Evolutionary conservation across 2,888 invertebrate species (phyloP).

Genomic region (Sinhomidia bicolor): DNA sequence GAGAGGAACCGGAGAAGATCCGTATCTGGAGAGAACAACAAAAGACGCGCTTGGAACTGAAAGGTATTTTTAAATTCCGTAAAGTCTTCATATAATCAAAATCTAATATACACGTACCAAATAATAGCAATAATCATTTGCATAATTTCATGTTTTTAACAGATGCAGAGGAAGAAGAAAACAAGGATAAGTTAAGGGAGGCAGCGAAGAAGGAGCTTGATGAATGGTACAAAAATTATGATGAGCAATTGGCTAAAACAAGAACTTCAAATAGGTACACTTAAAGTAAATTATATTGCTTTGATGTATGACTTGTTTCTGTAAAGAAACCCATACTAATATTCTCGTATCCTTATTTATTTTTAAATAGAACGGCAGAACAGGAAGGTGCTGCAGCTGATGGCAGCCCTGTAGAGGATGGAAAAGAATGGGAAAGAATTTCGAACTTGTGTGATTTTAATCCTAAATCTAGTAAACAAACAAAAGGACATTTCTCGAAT

Average conservation of each 20-base stretch:
- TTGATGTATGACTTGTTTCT: neutral
- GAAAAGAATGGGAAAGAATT: slow-evolving; percentile 98
- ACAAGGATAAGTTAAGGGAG: slow-evolving; percentile 93
- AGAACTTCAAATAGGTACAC: slow-evolving; percentile 94
- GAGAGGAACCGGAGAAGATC: slow-evolving; percentile 97
- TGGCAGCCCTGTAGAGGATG: slow-evolving; percentile 84
- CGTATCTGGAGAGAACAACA: slow-evolving; percentile 98
- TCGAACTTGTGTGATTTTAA: slow-evolving; percentile 98
- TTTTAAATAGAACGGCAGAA: slow-evolving; percentile 48
- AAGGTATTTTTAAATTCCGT: slow-evolving; percentile 85
- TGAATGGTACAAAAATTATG: slow-evolving; percentile 98
- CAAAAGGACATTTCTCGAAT: slow-evolving; percentile 97
- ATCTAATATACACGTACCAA: too few species aligned
- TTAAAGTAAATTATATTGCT: neutral
- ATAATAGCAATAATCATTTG: too few species aligned
- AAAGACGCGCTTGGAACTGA: slow-evolving; percentile 91
- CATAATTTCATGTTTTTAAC: neutral
- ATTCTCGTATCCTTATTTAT: neutral
- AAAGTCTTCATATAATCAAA: too few species aligned
- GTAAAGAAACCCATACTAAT: too few species aligned
- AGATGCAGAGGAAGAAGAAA: slow-evolving; percentile 95
- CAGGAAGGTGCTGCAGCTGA: slow-evolving; percentile 58
- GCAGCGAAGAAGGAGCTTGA: slow-evolving; percentile 97
- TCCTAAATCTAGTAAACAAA: slow-evolving; percentile 91
- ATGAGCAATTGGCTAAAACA: slow-evolving; percentile 96